Conservation (phyloP, 2,888 invertebrate genomes). For the Cryptops parisi region DNA sequence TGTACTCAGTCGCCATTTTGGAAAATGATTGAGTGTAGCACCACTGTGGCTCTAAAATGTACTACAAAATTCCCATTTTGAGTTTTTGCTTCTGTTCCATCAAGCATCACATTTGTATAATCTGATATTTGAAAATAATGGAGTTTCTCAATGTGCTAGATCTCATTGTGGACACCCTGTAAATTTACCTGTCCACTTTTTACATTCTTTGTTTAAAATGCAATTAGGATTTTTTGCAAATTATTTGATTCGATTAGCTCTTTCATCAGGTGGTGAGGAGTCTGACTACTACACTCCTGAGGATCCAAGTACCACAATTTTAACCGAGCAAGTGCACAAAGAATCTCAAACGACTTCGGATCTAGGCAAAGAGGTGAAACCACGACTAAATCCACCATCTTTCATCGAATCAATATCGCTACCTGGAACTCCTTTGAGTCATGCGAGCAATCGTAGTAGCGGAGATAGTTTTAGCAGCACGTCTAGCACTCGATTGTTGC, state of each 20-base stretch:
- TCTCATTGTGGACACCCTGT: no score
- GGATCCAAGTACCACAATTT: slow-evolving; percentile 22
- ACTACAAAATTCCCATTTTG: no score
- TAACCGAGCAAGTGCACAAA: slow-evolving; percentile 19
- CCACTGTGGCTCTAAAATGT: no score
- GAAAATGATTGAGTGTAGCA: no score
- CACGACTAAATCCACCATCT: slow-evolving; percentile 12
- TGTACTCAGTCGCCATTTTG: no score
- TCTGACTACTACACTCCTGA: slow-evolving; percentile 24
- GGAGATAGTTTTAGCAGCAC: slow-evolving; percentile 69
- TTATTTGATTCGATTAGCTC: slow-evolving; percentile 19
- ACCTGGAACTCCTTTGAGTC: slow-evolving; percentile 20
- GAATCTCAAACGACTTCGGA: slow-evolving; percentile 6
- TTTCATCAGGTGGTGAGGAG: slow-evolving; percentile 22
- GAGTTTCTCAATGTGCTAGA: no score
- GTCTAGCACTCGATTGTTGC: slow-evolving; percentile 59
- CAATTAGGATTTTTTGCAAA: neutral
- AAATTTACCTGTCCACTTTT: neutral
- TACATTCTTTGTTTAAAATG: neutral
- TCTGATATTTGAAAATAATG: no score
- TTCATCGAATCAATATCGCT: slow-evolving; percentile 18
- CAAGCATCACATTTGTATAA: no score
- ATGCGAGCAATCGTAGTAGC: slow-evolving; percentile 49
- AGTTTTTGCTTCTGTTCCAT: no score
- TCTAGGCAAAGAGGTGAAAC: slow-evolving; percentile 9